Percentiles rank a stretch among this genome's conserved stretches.
Evolutionary conservation across 1,140 invertebrate genomes (phyloP).

Genomic region (Diachasmimorpha longicaudata): DNA sequence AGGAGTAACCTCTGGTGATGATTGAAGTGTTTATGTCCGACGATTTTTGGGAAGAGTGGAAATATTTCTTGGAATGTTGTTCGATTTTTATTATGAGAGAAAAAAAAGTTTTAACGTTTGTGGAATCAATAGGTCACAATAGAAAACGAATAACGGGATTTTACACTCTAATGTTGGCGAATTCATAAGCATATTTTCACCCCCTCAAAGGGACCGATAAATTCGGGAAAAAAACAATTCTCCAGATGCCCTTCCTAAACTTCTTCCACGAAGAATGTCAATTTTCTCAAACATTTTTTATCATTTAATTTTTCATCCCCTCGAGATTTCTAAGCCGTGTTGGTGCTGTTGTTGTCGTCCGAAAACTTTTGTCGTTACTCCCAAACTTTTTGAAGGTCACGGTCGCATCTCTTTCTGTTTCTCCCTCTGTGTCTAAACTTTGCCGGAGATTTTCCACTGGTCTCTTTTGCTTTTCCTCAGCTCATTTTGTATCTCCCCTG

Average conservation of each 20-base stretch:
- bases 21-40: background rate
- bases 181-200: too few relatives aligned
- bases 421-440: background rate
- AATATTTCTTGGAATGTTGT: too few relatives aligned
- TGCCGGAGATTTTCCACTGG: background rate
- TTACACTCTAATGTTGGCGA: too few relatives aligned
- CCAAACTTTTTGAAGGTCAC: background rate
- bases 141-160: too few relatives aligned
- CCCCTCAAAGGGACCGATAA: background rate
- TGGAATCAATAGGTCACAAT: too few relatives aligned
- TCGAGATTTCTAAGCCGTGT: background rate
- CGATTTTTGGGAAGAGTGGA: too few relatives aligned
- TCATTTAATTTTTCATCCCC: background rate
- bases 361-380: background rate
- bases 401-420: slow-evolving; percentile 2
- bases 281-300: background rate
- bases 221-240: background rate
- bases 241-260: background rate
- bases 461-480: background rate
- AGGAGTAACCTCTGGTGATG: background rate
- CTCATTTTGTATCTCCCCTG: background rate
- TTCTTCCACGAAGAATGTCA: background rate
- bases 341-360: background rate
- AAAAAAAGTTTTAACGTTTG: too few relatives aligned
- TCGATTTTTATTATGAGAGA: too few relatives aligned